phyloP scores from a whole-genome alignment of 2,113 vertebrate species.

The Cavia aperea region DNA sequence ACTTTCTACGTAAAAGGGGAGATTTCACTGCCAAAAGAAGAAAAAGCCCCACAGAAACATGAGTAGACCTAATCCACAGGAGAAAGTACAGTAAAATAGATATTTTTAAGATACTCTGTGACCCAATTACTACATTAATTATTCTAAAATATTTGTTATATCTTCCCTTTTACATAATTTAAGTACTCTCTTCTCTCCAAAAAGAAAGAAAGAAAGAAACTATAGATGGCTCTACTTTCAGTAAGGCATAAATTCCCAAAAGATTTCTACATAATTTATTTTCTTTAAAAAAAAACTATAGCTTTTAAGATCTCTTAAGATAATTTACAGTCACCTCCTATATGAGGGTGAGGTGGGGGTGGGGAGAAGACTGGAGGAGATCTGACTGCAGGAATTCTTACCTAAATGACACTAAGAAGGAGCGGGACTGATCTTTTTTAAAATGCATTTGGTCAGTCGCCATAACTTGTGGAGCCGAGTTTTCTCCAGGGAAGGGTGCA shows the following conservation, averaged over 20 bases:
- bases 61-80: neutral
- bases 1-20: neutral
- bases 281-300: conserved; percentile 52
- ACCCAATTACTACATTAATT: neutral
- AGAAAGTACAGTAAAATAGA: neutral
- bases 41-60: neutral
- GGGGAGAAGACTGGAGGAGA: conserved; percentile 1
- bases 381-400: conserved; percentile 3
- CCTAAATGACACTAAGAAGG: conserved; percentile 39
- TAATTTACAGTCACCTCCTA: conserved; percentile 58
- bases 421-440: conserved; percentile 24
- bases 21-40: rapidly evolving
- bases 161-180: conserved; percentile 38
- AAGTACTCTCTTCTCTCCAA: conserved; percentile 7
- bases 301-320: conserved; percentile 72
- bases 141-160: conserved; percentile 45
- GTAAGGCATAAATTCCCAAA: conserved; percentile 46
- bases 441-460: conserved; percentile 48
- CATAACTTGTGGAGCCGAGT: conserved; percentile 44
- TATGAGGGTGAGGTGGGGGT: neutral
- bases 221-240: conserved; percentile 39
- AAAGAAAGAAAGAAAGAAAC: neutral
- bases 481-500: conserved; percentile 38
- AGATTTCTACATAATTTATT: conserved; percentile 59
- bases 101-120: conserved; percentile 44